Evolutionary conservation across 2,113 vertebrate species (phyloP).

Genomic region (Anhinga anhinga): DNA sequence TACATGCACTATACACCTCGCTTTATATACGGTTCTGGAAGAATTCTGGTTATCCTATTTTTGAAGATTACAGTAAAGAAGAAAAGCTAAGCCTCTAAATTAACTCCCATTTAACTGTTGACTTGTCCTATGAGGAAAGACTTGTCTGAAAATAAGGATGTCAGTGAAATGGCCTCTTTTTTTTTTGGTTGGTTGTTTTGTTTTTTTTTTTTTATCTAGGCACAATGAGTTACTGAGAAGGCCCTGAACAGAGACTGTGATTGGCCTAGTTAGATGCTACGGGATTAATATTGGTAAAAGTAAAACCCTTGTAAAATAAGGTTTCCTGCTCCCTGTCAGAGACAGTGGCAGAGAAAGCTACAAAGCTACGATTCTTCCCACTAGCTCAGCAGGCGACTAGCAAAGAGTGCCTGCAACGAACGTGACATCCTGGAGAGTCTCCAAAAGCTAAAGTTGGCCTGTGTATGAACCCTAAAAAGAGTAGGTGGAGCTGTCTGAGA

Average conservation of each 20-base stretch:
- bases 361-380: neutral
- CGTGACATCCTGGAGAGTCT: neutral
- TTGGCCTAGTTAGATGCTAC: neutral
- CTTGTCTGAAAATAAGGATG: neutral
- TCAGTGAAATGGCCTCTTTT: neutral
- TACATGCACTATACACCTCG: neutral
- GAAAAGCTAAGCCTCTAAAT: neutral
- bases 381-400: neutral
- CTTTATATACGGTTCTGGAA: neutral
- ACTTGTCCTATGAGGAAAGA: neutral
- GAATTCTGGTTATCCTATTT: neutral
- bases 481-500: neutral
- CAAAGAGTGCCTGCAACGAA: neutral
- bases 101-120: neutral
- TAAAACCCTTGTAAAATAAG: neutral
- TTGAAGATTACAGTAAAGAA: neutral
- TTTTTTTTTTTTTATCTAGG: too few relatives aligned
- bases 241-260: neutral
- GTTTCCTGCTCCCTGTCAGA: neutral
- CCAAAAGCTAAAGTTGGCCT: neutral
- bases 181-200: too few relatives aligned
- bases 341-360: neutral
- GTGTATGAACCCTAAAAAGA: neutral
- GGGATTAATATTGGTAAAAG: neutral
- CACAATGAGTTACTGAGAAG: neutral